A percentile compares a stretch with the other conserved stretches of the same genome.
These are phyloP conservation scores for Porites evermanni DNA, from an alignment of 92 coral and sea anemone species.

Conservation along the genomic window DNA sequence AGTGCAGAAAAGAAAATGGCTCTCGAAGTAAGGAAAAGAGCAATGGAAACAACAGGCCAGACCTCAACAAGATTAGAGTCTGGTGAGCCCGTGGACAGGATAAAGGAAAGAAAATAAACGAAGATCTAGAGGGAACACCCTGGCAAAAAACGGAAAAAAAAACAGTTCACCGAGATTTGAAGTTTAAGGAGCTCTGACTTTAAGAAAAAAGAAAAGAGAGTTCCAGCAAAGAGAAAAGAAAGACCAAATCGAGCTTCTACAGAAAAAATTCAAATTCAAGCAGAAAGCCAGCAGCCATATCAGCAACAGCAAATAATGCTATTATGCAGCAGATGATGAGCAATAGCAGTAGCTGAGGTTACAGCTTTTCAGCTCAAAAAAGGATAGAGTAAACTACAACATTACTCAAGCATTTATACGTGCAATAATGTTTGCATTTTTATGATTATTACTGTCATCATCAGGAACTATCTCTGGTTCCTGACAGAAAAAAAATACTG, in stretches of 20 bases:
- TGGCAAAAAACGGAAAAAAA: slow-evolving; percentile 23
- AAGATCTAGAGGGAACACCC: slow-evolving; percentile 18
- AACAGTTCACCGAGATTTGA: slow-evolving; percentile 51
- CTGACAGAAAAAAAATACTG: background rate
- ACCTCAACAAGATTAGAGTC: slow-evolving; percentile 39
- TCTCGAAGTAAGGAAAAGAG: slow-evolving; percentile 17
- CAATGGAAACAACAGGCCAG: slow-evolving; percentile 51
- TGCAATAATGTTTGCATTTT: background rate
- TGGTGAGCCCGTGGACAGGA: slow-evolving; percentile 33
- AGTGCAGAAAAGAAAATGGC: no score
- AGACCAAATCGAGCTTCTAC: slow-evolving; percentile 55
- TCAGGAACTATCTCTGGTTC: background rate
- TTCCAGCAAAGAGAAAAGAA: slow-evolving; percentile 55
- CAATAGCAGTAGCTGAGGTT: slow-evolving; percentile 30
- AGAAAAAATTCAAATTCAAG: slow-evolving; percentile 48
- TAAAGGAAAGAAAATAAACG: slow-evolving; percentile 31
- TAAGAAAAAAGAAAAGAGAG: slow-evolving; percentile 50
- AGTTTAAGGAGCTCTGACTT: slow-evolving; percentile 25
- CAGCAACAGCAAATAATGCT: slow-evolving; percentile 47
- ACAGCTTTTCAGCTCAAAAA: slow-evolving; percentile 42
- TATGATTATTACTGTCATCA: slow-evolving; percentile 4
- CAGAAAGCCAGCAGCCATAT: slow-evolving; percentile 44
- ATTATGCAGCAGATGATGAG: slow-evolving; percentile 50
- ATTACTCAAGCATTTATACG: slow-evolving; percentile 9
- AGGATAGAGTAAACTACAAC: slow-evolving; percentile 37